Evolutionary conservation across 2,797 vertebrate genomes (phyloP).

Genomic region (Chelon labrosus): DNA sequence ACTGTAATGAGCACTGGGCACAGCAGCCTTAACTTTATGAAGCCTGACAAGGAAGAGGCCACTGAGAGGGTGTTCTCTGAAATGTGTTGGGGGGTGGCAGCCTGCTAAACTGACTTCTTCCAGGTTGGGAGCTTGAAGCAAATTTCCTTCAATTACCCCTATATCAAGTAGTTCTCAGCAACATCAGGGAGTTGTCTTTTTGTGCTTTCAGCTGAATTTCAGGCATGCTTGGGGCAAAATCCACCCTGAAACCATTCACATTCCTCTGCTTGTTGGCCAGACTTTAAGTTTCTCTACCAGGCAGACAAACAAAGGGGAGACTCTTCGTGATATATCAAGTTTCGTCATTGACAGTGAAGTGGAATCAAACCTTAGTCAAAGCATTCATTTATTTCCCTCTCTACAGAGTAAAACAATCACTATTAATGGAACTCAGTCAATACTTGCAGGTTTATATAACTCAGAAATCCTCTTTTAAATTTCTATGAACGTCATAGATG

Average conservation of each 20-base stretch:
- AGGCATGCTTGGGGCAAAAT: conserved; percentile 36
- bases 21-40: conserved; percentile 62
- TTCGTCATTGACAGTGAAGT: conserved; percentile 21
- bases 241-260: conserved; percentile 36
- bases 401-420: not conserved
- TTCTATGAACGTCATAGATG: not conserved
- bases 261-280: conserved; percentile 39
- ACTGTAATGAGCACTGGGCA: conserved; percentile 35
- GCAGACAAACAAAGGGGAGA: conserved; percentile 19
- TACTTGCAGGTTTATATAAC: not conserved
- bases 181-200: conserved; percentile 25
- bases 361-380: not conserved
- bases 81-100: conserved; percentile 17
- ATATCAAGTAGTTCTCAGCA: conserved; percentile 16
- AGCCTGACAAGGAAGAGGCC: conserved; percentile 79
- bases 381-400: not conserved
- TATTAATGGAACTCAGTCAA: not conserved
- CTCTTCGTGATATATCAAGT: conserved; percentile 24
- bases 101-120: conserved; percentile 15
- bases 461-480: not conserved
- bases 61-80: conserved; percentile 50
- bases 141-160: conserved; percentile 15
- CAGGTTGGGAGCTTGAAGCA: conserved; percentile 1
- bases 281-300: conserved; percentile 30
- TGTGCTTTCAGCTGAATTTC: conserved; percentile 30